Conservation (phyloP, 2,888 invertebrate genomes). For the Coleophora deauratella region DNA sequence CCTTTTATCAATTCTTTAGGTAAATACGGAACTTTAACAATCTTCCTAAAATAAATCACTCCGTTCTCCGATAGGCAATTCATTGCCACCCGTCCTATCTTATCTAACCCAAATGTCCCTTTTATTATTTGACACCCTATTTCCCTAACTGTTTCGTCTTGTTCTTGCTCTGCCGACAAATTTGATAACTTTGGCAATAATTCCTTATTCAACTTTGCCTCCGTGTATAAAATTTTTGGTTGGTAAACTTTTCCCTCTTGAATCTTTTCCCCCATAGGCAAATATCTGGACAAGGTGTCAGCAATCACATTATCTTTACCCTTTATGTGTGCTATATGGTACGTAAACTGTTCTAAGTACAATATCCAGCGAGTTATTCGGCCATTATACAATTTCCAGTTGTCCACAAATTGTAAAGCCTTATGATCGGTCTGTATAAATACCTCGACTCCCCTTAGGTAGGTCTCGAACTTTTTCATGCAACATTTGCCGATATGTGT, state of each 20-base stretch:
- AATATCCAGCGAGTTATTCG: constrained; percentile 22
- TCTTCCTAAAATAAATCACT: too few species aligned
- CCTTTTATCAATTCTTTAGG: constrained; percentile 4
- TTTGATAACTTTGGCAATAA: neutral
- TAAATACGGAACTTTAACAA: constrained; percentile 7
- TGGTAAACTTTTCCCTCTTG: neutral
- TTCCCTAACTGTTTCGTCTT: neutral
- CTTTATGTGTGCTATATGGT: constrained; percentile 15
- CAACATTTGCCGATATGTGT: too few species aligned
- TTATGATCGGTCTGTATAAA: constrained; percentile 24
- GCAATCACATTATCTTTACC: constrained; percentile 22
- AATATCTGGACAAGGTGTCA: constrained; percentile 23
- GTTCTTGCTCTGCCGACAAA: neutral
- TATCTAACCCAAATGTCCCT: too few species aligned
- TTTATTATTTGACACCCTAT: too few species aligned
- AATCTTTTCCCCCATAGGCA: constrained; percentile 1
- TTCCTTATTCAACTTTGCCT: neutral
- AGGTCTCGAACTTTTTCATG: constrained; percentile 21
- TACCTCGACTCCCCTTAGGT: constrained; percentile 14
- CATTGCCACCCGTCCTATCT: too few species aligned
- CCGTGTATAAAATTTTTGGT: constrained; percentile 1
- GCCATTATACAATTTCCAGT: constrained; percentile 18
- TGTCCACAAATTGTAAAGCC: constrained; percentile 20
- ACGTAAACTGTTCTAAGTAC: constrained; percentile 21
- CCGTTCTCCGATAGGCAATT: too few species aligned